These are phyloP conservation scores for Stenolophus ochropezus DNA, from an alignment of 2,888 invertebrate genomes.

Conservation along the genomic window DNA sequence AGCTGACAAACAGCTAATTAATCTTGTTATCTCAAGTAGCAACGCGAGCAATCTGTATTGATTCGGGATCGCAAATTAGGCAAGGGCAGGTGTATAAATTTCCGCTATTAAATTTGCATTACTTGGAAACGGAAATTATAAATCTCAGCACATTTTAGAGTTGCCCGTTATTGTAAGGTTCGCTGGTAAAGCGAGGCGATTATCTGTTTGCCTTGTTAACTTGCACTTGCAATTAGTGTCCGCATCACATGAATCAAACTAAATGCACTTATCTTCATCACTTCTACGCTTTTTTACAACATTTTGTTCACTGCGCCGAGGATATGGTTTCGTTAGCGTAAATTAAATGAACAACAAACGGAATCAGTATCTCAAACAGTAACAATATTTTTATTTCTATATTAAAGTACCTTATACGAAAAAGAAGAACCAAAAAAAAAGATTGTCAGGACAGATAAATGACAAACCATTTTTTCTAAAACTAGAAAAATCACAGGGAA, in stretches of 20 bases:
- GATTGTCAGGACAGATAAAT: too few species aligned
- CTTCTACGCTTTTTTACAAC: background rate
- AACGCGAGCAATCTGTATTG: conserved; percentile 40
- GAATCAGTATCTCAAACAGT: too few species aligned
- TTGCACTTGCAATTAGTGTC: conserved; percentile 21
- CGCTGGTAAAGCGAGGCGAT: conserved; percentile 25
- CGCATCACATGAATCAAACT: conserved; percentile 22
- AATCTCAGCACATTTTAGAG: conserved; percentile 46
- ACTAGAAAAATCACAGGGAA: too few species aligned
- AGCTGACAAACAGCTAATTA: conserved; percentile 40
- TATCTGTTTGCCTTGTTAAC: conserved; percentile 45
- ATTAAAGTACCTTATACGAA: too few species aligned
- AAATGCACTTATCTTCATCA: background rate
- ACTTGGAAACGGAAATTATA: conserved; percentile 45
- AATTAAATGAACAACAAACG: too few species aligned
- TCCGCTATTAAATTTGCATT: conserved; percentile 52
- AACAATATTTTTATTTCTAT: too few species aligned
- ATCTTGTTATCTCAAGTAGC: conserved; percentile 39
- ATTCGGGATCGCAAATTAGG: conserved; percentile 45
- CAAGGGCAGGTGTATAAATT: conserved; percentile 45
- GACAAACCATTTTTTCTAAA: too few species aligned
- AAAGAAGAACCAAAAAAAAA: too few species aligned
- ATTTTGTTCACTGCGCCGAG: too few species aligned
- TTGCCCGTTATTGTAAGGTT: conserved; percentile 38
- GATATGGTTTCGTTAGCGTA: too few species aligned